Percentiles rank a stretch among this genome's conserved stretches.
These are phyloP conservation scores for Xylota sylvarum DNA, from an alignment of 2,888 invertebrate species.

Conservation along the genomic window DNA sequence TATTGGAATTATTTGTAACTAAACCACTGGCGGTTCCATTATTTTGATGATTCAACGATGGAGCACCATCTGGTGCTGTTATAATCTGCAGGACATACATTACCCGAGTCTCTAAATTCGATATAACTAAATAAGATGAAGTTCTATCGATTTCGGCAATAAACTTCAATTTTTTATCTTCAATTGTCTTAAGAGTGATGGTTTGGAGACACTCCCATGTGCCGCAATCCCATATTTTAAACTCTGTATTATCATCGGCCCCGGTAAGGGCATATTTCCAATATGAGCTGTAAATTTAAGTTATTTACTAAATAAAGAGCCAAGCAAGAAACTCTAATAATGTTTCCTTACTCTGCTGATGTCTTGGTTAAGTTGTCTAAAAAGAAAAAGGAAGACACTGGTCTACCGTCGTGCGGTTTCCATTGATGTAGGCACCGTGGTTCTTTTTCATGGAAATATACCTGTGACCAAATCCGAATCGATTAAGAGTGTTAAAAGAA, in stretches of 20 bases:
- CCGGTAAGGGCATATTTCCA: slow-evolving; percentile 99
- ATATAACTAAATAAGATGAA: slow-evolving; percentile 93
- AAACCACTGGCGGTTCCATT: slow-evolving; percentile 28
- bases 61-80: slow-evolving; percentile 86
- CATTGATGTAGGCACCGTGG: slow-evolving; percentile 96
- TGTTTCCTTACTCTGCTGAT: slow-evolving; percentile 89
- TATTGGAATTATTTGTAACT: slow-evolving; percentile 65
- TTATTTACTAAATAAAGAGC: background rate
- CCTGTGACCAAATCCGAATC: slow-evolving; percentile 82
- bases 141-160: slow-evolving; percentile 92
- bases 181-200: slow-evolving; percentile 86
- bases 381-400: slow-evolving; percentile 95
- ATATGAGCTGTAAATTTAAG: slow-evolving; percentile 87
- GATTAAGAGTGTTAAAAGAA: slow-evolving; percentile 18
- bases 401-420: slow-evolving; percentile 95
- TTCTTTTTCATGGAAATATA: slow-evolving; percentile 89
- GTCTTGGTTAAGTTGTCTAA: slow-evolving; percentile 95
- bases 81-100: slow-evolving; percentile 92
- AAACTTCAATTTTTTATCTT: slow-evolving; percentile 79
- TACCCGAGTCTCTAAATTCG: slow-evolving; percentile 93
- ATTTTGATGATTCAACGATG: slow-evolving; percentile 42
- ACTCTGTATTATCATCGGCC: slow-evolving; percentile 93
- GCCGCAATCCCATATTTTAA: slow-evolving; percentile 98
- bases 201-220: slow-evolving; percentile 97
- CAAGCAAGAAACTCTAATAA: background rate